A percentile compares a stretch with the other conserved stretches of the same genome.
Conservation (phyloP, 2,113 vertebrate species). For the Phylloscopus whistleri region DNA sequence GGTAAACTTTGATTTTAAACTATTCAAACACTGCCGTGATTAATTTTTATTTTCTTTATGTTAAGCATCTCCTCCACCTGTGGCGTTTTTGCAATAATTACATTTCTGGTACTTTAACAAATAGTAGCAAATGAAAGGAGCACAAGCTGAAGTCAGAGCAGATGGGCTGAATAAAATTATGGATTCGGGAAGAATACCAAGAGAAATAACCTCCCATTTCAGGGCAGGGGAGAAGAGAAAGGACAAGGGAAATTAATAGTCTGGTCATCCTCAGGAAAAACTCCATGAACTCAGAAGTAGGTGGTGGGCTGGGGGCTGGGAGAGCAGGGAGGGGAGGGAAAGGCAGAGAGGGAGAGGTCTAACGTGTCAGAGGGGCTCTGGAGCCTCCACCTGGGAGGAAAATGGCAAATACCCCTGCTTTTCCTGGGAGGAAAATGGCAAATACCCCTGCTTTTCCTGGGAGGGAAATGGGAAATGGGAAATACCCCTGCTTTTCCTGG, state of each 20-base stretch:
- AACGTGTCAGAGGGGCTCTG: fast-evolving
- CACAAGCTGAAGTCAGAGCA: neutral
- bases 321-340: neutral
- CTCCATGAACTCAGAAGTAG: neutral
- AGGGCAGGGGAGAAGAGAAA: neutral
- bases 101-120: constrained; percentile 2
- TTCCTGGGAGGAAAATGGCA: too few relatives aligned
- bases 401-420: neutral
- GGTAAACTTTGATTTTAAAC: neutral
- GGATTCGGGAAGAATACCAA: neutral
- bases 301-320: neutral
- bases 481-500: too few relatives aligned
- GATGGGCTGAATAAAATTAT: constrained; percentile 33
- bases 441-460: too few relatives aligned
- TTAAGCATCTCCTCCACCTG: neutral
- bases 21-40: neutral
- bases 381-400: too few relatives aligned
- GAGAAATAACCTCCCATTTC: neutral
- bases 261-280: neutral
- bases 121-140: neutral
- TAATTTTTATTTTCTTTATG: neutral
- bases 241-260: neutral
- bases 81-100: neutral
- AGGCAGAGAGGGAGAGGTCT: neutral
- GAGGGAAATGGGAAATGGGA: too few relatives aligned